Conservation (phyloP, 2,888 invertebrate species). For the Lutraria lutraria region DNA sequence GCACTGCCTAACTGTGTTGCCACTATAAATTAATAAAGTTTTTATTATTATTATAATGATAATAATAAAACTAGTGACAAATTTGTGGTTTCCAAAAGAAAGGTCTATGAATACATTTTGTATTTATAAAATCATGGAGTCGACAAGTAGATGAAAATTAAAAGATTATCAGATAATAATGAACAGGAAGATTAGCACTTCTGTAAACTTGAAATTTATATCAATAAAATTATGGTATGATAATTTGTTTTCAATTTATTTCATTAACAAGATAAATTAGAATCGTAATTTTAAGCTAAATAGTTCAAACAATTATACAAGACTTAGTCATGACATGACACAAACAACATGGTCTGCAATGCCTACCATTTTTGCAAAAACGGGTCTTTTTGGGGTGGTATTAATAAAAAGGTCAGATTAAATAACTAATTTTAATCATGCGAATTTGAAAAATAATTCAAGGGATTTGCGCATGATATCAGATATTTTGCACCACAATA, state of each 20-base stretch:
- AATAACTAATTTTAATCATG: too few relatives aligned
- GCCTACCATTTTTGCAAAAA: too few relatives aligned
- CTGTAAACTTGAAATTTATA: not conserved
- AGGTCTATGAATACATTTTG: too few relatives aligned
- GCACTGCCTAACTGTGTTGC: too few relatives aligned
- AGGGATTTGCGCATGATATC: not conserved
- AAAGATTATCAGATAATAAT: not conserved
- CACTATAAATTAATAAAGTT: too few relatives aligned
- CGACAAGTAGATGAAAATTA: not conserved
- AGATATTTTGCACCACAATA: not conserved
- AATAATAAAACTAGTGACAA: too few relatives aligned
- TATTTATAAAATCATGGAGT: not conserved
- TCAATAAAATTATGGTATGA: not conserved
- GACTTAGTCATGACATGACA: not conserved
- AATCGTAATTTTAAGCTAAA: not conserved
- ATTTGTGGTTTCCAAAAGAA: too few relatives aligned
- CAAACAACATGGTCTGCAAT: too few relatives aligned
- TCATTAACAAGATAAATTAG: not conserved
- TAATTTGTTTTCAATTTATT: not conserved
- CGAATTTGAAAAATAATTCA: too few relatives aligned
- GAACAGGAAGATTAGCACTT: not conserved
- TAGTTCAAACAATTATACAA: not conserved
- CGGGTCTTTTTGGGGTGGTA: too few relatives aligned
- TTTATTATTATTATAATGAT: too few relatives aligned
- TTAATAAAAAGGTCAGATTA: too few relatives aligned